Evolutionary conservation across 2,888 invertebrate species (phyloP).

Genomic region (Nesidiocoris tenuis): DNA sequence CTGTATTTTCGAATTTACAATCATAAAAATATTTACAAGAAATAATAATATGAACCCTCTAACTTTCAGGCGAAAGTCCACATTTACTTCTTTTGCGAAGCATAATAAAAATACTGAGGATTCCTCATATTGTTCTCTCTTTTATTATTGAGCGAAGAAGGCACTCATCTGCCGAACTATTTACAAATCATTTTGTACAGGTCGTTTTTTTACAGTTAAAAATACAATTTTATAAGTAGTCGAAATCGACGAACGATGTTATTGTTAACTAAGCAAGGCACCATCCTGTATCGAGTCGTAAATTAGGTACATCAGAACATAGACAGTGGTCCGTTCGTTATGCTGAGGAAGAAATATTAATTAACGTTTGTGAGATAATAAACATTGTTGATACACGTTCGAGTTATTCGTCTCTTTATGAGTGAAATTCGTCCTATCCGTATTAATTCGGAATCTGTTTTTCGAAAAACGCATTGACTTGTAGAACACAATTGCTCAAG

Average conservation of each 20-base stretch:
- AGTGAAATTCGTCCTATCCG: neutral
- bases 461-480: neutral
- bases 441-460: neutral
- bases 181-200: slow-evolving; percentile 1
- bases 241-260: too few species aligned
- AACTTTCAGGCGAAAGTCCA: slow-evolving; percentile 6
- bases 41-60: slow-evolving; percentile 22
- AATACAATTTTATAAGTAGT: too few species aligned
- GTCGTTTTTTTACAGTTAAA: too few species aligned
- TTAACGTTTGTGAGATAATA: neutral
- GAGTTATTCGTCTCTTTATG: too few species aligned
- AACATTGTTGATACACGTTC: too few species aligned
- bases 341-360: neutral
- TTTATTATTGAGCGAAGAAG: slow-evolving; percentile 25
- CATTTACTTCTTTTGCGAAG: neutral
- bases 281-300: neutral
- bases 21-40: slow-evolving; percentile 36
- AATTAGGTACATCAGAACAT: neutral
- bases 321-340: neutral
- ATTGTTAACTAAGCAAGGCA: neutral
- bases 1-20: slow-evolving; percentile 31
- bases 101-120: slow-evolving; percentile 31
- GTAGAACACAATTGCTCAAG: neutral
- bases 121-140: neutral
- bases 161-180: slow-evolving; percentile 20